Percentiles rank a stretch among this genome's conserved stretches.
Conservation (phyloP, 92 coral and sea anemone genomes). For the Heliopora coerulea region DNA sequence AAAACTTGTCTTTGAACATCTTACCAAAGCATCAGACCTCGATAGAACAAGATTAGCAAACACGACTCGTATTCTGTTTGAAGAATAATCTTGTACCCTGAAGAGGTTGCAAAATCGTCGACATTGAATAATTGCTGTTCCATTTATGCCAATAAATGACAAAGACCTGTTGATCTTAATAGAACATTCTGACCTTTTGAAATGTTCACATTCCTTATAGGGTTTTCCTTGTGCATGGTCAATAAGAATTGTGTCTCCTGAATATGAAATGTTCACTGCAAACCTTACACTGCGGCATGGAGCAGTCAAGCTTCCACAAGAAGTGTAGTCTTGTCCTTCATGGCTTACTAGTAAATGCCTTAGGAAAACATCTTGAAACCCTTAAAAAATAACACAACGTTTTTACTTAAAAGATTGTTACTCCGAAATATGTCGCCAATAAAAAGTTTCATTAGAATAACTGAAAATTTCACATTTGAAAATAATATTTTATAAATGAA, state of each 20-base stretch:
- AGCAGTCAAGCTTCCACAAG: conserved; percentile 8
- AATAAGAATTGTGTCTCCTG: conserved; percentile 1
- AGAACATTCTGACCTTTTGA: background rate
- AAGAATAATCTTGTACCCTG: background rate
- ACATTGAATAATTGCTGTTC: background rate
- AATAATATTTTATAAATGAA: no score
- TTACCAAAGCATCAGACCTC: background rate
- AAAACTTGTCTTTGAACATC: background rate
- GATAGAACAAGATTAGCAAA: background rate
- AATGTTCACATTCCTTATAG: conserved; percentile 22
- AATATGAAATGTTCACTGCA: background rate
- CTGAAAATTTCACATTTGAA: no score
- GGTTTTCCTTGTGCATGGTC: conserved; percentile 17
- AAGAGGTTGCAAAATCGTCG: background rate
- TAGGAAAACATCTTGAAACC: conserved; percentile 1
- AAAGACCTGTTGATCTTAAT: background rate
- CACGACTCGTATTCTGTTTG: background rate
- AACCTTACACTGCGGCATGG: conserved; percentile 10
- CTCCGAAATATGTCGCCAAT: no score
- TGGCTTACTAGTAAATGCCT: conserved; percentile 9
- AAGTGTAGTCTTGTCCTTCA: background rate
- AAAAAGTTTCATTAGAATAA: no score
- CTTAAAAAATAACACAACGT: conserved; percentile 14
- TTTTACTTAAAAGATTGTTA: no score
- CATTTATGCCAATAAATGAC: conserved; percentile 1